Conservation (phyloP, 2,888 invertebrate species). For the Marronus borbonicus region DNA sequence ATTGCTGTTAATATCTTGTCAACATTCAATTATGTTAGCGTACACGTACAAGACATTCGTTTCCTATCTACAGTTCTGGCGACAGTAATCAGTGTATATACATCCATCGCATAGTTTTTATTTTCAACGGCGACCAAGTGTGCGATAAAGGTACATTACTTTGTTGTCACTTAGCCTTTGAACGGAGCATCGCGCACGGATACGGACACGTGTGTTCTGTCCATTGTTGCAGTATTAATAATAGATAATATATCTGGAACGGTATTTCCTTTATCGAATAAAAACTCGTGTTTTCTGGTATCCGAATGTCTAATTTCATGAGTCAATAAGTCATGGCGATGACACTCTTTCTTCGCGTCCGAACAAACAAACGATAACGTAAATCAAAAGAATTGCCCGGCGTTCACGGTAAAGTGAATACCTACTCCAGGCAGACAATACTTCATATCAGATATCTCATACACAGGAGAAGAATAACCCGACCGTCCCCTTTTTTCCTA, state of each 20-base stretch:
- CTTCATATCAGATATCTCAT: constrained; percentile 64
- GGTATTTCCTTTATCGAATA: constrained; percentile 41
- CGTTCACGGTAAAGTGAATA: constrained; percentile 64
- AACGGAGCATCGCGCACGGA: constrained; percentile 1
- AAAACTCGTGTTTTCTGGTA: constrained; percentile 45
- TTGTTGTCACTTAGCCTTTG: constrained; percentile 27
- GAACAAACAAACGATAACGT: constrained; percentile 66
- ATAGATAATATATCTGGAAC: constrained; percentile 37
- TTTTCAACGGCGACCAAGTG: constrained; percentile 8
- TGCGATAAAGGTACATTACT: constrained; percentile 35
- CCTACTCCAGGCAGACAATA: constrained; percentile 61
- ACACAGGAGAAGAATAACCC: constrained; percentile 61
- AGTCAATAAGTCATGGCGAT: constrained; percentile 61
- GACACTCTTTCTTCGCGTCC: constrained; percentile 61
- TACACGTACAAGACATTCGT: constrained; percentile 1
- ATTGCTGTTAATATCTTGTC: background rate
- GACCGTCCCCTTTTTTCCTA: constrained; percentile 58
- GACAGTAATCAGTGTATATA: constrained; percentile 24
- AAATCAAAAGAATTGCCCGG: constrained; percentile 65
- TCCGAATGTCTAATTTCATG: constrained; percentile 57
- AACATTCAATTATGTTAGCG: constrained; percentile 21
- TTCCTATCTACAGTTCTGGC: constrained; percentile 7
- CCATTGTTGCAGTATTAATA: constrained; percentile 29
- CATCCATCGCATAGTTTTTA: constrained; percentile 21
- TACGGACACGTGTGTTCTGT: constrained; percentile 5